These are phyloP conservation scores for Coracopsis vasa DNA, from an alignment of 2,113 vertebrate genomes.

Conservation along the genomic window DNA sequence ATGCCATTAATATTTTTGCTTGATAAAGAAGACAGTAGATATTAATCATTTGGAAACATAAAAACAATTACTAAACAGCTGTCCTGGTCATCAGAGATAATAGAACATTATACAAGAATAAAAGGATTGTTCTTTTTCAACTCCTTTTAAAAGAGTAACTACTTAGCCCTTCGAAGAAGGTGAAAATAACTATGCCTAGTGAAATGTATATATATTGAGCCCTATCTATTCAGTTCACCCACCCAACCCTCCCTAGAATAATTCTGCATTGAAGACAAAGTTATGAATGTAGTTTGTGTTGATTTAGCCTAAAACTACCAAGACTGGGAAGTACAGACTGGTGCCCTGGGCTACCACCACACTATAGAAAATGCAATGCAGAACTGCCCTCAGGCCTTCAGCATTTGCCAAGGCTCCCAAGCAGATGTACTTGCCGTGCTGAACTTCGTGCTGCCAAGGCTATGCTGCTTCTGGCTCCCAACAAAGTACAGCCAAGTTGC, in stretches of 20 bases:
- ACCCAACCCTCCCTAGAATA: not conserved
- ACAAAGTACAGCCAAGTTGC: not conserved
- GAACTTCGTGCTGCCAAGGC: not conserved
- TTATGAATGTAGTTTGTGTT: not conserved
- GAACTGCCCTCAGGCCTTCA: not conserved
- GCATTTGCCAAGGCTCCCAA: rapidly evolving
- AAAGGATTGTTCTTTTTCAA: not conserved
- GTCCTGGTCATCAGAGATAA: not conserved
- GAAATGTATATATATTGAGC: not conserved
- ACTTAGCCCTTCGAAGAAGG: not conserved
- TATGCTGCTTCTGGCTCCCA: not conserved
- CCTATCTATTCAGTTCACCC: not conserved
- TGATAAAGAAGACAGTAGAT: not conserved
- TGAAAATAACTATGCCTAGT: not conserved
- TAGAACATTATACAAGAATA: not conserved
- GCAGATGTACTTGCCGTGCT: not conserved
- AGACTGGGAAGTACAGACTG: not conserved
- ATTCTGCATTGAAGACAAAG: not conserved
- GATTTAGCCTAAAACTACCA: not conserved
- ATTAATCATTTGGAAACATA: not conserved
- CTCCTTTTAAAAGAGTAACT: not conserved
- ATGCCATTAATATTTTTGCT: not conserved
- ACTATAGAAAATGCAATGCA: rapidly evolving
- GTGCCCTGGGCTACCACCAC: no score
- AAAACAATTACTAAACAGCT: not conserved